A percentile compares a stretch with the other conserved stretches of the same genome.
Evolutionary conservation across 2,888 invertebrate genomes (phyloP).

Genomic region (Perithous albicinctus): DNA sequence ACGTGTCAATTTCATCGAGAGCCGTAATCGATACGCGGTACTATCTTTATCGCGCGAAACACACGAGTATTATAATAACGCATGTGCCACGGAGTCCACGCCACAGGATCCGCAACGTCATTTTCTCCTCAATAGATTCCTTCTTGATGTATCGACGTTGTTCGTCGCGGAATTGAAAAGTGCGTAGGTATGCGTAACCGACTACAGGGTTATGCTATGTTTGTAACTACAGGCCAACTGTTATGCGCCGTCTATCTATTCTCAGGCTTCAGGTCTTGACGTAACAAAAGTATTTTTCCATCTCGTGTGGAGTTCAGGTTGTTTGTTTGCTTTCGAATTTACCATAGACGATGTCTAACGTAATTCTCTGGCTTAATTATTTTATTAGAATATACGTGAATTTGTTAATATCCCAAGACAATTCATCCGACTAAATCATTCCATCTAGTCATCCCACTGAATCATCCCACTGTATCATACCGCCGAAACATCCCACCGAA

Average conservation of each 20-base stretch:
- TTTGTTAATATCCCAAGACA: no score
- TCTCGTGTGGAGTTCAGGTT: no score
- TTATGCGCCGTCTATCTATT: constrained; percentile 14
- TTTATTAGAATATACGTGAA: no score
- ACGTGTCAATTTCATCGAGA: constrained; percentile 80
- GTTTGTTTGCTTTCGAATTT: no score
- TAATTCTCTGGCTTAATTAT: no score
- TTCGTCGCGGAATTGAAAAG: constrained; percentile 35
- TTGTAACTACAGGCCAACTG: constrained; percentile 3
- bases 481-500: no score
- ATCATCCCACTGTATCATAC: no score
- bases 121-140: constrained; percentile 37
- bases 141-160: constrained; percentile 41
- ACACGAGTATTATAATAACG: constrained; percentile 56
- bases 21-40: constrained; percentile 74
- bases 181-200: neutral
- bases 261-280: neutral
- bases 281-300: neutral
- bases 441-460: no score
- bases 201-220: neutral
- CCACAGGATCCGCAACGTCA: constrained; percentile 29
- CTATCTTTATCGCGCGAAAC: constrained; percentile 76
- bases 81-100: neutral
- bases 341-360: no score
- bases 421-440: no score